phyloP scores from a whole-genome alignment of 2,113 vertebrate genomes.

The Herpetotheres cachinnans region DNA sequence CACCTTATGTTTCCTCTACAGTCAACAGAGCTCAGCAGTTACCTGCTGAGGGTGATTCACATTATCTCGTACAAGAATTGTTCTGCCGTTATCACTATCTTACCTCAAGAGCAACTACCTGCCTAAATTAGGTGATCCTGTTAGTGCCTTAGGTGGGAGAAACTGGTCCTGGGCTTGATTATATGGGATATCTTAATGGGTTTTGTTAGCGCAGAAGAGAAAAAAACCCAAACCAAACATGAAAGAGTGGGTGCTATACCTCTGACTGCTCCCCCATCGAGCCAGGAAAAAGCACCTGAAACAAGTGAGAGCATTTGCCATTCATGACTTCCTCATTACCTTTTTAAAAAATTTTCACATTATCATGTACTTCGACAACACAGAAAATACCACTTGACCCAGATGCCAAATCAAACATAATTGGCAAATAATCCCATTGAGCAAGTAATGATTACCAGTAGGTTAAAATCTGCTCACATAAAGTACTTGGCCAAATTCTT shows the following conservation, averaged over 20 bases:
- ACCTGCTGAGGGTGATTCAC: not conserved
- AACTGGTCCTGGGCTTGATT: not conserved
- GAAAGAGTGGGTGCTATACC: not conserved
- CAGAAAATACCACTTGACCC: not conserved
- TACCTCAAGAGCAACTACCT: not conserved
- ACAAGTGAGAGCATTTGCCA: not conserved
- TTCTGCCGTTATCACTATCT: not conserved
- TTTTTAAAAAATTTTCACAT: not conserved
- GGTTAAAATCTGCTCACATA: not conserved
- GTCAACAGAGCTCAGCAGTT: not conserved
- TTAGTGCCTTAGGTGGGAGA: not conserved
- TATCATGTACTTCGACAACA: not conserved
- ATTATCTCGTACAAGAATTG: slow-evolving; percentile 14
- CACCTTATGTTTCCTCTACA: not conserved
- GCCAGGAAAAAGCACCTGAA: not conserved
- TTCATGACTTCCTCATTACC: not conserved
- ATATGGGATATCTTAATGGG: not conserved
- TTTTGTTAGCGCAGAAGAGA: not conserved
- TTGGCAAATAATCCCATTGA: not conserved
- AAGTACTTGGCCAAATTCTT: not conserved
- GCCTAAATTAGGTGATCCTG: not conserved
- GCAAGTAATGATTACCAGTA: not conserved
- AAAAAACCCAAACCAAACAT: not conserved
- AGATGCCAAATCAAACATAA: not conserved
- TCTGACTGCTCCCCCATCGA: not conserved